Base-by-base conservation (phyloP, 2,888 invertebrate genomes). In the Phortica okadai region DNA sequence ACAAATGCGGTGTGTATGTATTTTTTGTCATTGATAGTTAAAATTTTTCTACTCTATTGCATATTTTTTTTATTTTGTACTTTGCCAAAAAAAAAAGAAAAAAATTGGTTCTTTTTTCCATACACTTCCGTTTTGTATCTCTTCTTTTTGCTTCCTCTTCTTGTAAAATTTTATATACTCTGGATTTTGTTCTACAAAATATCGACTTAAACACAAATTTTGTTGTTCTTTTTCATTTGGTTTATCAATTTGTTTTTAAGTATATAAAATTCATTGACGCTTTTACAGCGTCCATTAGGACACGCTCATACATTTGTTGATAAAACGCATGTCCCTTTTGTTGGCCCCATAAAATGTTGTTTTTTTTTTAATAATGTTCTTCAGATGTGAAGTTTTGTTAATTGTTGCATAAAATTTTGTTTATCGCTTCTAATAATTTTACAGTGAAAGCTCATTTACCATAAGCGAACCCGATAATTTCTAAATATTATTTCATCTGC, bases 171-270 rank as follows among this genome's bases (percentile, higher is more conserved):
- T 21, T 25, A 45, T 69, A 42, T 69, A 45, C 16, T 45, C n/a
- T 10, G 44, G 44, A 42, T 69, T 7, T 64, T 64, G 7, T 21
- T 41, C 41, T 25, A 14, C 21, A 69, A 69, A 69, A 69, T 41
- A 10, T 69, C 21, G n/a, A 42, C 14, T 69, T 41, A 45, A 42
- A 69, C 66, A 66, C 69, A 69, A 69, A 69, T 69, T 42, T 42
- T 69, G 16, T 16, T 69, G 42, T 45, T 44, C 69, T 1, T 69
- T 44, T 50, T 69, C 62, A 45, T 69, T 67, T 5, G 21, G 10
- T 41, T 16, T 67, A 42, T n/a, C 50, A 50, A 50, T 0, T 69
- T 69, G 11, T 69, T 69, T 45, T 69, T 8, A 50, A 42, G 41
- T n/a, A 50, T 50, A 50, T 50, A 50, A 50, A 50, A 50, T 50